These are phyloP conservation scores for Acronicta psi DNA, from an alignment of 2,888 invertebrate species.

Conservation along the genomic window DNA sequence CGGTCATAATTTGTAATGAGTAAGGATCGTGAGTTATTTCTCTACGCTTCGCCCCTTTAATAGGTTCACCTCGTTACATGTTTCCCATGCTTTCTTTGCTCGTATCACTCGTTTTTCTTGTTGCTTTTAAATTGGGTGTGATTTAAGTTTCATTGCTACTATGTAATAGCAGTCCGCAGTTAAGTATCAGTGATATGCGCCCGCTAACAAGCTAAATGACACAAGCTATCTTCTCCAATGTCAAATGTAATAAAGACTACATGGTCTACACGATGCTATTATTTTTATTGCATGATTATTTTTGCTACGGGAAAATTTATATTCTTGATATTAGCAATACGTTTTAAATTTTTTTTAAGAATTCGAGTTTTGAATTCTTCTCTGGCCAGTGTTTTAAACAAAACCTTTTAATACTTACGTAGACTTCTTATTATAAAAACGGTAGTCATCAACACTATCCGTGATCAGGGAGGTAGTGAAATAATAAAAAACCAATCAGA, in stretches of 20 bases:
- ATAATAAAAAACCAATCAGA: slow-evolving; percentile 54
- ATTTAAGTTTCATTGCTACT: slow-evolving; percentile 72
- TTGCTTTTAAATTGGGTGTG: slow-evolving; percentile 73
- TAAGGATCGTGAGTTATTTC: slow-evolving; percentile 84
- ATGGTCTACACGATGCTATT: slow-evolving; percentile 38
- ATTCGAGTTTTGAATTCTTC: not conserved
- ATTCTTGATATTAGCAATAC: not conserved
- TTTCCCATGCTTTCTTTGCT: slow-evolving; percentile 82
- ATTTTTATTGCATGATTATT: slow-evolving; percentile 36
- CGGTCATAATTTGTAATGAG: slow-evolving; percentile 88
- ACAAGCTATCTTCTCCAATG: slow-evolving; percentile 49
- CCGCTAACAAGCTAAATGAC: slow-evolving; percentile 63
- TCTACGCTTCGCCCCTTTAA: slow-evolving; percentile 84
- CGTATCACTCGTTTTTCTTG: slow-evolving; percentile 61
- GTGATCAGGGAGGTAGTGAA: slow-evolving; percentile 26
- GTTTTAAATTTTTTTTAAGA: not conserved
- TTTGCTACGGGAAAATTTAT: slow-evolving; percentile 32
- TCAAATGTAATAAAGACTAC: slow-evolving; percentile 60
- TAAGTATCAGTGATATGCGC: slow-evolving; percentile 64
- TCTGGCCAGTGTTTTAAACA: not conserved
- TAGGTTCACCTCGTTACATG: slow-evolving; percentile 82
- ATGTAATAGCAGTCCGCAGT: slow-evolving; percentile 62
- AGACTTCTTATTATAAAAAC: slow-evolving; percentile 12
- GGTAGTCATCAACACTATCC: slow-evolving; percentile 46
- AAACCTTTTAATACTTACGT: not conserved